Base-by-base conservation (phyloP, 2,113 vertebrate species). In the Phylloscopus trochilus region DNA sequence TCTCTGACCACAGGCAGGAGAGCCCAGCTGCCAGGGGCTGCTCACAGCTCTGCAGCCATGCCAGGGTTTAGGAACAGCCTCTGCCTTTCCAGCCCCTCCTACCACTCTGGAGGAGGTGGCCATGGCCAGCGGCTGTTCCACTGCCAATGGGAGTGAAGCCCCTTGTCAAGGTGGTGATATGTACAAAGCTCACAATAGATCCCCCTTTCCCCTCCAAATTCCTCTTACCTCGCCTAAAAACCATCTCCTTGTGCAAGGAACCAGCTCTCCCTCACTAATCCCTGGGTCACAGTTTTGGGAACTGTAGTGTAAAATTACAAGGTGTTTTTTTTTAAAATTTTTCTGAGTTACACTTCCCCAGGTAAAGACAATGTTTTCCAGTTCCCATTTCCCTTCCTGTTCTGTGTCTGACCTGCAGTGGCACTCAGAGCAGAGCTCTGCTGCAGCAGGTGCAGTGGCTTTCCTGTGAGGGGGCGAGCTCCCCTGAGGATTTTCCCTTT, bases 1-100 rank as follows among this genome's bases (percentile, higher is more conserved):
- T 51, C 64, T 74, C 53, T 12, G 2, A 10, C 3, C 0, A 0
- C 0, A 8, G 55, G 15, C 67, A 63, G 64, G 64, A 62, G 27
- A 80, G 26, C 46, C 8, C 22, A 7, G 62, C 8, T 41, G 43
- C 28, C 58, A 35, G 43, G 4, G 26, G 56, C 44, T 68, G 6
- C 4, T 49, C 49, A 27, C 0, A 0, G 60, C 60, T 8, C 51
- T 20, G 44, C 66, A 55, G 81, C 63, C 20, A 5, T 56, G 58
- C 55, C 24, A 24, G 10, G 37, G 39, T 12, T 66, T 30, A 68
- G 41, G 26, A 43, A 15, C 15, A 7, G 56, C 4, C 16, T 51
- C 66, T 28, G 21, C 43, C 3, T 67, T 62, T 37, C 56, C 11
- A 39, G 8, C 23, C 19, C 37, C 2, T n/a, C n/a, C n/a, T n/a